Percentiles rank a stretch among this genome's conserved stretches.
Evolutionary conservation across 1,140 invertebrate genomes (phyloP).

Genomic region (Anastrepha obliqua): DNA sequence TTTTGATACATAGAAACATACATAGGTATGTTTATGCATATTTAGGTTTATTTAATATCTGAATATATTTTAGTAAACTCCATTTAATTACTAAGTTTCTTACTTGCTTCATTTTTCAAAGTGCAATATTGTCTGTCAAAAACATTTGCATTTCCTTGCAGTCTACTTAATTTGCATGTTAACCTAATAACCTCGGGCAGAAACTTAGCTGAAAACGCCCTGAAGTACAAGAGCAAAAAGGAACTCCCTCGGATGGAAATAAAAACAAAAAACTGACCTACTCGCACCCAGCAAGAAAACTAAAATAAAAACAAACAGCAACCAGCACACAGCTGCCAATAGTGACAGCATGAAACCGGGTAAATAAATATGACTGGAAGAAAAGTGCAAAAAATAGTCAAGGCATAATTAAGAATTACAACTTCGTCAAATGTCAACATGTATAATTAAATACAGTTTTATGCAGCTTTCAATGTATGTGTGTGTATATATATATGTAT

Average conservation of each 20-base stretch:
- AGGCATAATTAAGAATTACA: no score
- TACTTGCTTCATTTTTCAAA: no score
- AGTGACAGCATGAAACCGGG: not conserved
- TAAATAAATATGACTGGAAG: not conserved
- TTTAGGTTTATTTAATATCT: no score
- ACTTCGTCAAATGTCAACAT: not conserved
- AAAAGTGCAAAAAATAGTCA: not conserved
- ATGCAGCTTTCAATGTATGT: no score
- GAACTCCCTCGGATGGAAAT: not conserved
- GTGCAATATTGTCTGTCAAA: no score
- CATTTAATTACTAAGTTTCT: no score
- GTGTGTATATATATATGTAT: not conserved
- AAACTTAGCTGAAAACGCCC: not conserved
- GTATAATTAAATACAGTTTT: not conserved
- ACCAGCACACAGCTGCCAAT: not conserved
- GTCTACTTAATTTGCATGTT: conserved; percentile 22
- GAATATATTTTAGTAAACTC: no score
- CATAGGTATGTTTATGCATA: no score
- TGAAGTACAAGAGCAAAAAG: not conserved
- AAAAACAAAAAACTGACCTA: not conserved
- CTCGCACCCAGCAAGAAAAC: not conserved
- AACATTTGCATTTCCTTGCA: not conserved
- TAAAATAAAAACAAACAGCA: not conserved
- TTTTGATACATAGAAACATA: no score
- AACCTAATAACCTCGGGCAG: conserved; percentile 26